phyloP scores from a whole-genome alignment of 2,113 vertebrate genomes.

The Euleptes europaea region DNA sequence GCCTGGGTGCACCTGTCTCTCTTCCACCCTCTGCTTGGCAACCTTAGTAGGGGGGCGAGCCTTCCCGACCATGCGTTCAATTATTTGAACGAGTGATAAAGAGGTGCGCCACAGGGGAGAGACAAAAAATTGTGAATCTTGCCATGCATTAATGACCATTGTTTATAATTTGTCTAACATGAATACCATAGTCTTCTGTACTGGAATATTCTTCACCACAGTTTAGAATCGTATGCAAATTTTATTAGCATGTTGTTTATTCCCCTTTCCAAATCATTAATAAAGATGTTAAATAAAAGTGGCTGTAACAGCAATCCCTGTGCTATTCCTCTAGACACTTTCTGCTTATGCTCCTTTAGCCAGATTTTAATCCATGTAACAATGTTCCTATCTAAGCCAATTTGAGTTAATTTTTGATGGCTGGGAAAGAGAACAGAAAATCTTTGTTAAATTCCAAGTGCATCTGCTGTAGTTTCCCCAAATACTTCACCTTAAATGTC shows the following conservation, averaged over 20 bases:
- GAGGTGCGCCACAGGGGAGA: no score
- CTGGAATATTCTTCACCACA: slow-evolving; percentile 52
- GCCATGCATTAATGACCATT: no score
- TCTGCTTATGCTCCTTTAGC: slow-evolving; percentile 61
- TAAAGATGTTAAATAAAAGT: slow-evolving; percentile 73
- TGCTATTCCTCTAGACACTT: slow-evolving; percentile 49
- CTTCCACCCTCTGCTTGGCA: no score
- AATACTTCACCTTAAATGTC: neutral
- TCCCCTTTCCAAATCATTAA: slow-evolving; percentile 72
- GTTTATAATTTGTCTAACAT: neutral
- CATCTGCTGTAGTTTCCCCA: neutral
- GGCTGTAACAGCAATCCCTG: slow-evolving; percentile 56
- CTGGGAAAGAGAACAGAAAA: slow-evolving; percentile 34
- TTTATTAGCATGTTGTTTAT: slow-evolving; percentile 68
- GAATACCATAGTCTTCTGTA: slow-evolving; percentile 9
- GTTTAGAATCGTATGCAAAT: slow-evolving; percentile 61
- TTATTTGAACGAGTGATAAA: no score
- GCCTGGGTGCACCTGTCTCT: no score
- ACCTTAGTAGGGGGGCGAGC: no score
- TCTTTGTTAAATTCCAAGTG: slow-evolving; percentile 13
- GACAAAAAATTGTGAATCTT: no score
- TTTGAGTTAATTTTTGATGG: slow-evolving; percentile 58
- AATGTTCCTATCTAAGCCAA: slow-evolving; percentile 52
- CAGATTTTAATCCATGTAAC: slow-evolving; percentile 63
- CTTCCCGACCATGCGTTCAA: no score